Conservation (phyloP, 2,113 vertebrate species). For the Labeo rohita region DNA sequence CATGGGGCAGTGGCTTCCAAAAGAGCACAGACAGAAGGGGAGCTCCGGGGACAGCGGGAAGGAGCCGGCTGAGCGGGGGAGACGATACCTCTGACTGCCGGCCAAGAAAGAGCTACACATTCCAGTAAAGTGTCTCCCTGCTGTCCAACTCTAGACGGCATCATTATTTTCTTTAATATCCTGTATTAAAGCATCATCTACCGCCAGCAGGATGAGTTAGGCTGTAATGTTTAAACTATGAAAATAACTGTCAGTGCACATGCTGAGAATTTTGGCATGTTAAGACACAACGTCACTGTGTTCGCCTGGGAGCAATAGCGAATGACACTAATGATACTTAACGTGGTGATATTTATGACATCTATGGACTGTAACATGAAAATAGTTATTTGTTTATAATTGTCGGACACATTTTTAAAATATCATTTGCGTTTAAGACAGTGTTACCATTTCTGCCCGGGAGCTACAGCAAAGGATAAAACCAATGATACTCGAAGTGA, state of each 20-base stretch:
- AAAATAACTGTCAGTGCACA: not conserved
- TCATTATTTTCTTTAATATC: conserved; percentile 5
- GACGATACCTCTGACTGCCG: conserved; percentile 21
- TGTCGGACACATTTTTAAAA: not conserved
- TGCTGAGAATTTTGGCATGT: not conserved
- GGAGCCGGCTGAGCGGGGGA: not conserved
- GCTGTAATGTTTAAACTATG: not conserved
- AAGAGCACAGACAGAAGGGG: conserved; percentile 41
- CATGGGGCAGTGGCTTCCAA: conserved; percentile 71
- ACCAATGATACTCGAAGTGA: not conserved
- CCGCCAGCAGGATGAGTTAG: not conserved
- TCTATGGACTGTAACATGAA: not conserved
- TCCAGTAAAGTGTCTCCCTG: conserved; percentile 26
- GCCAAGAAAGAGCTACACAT: conserved; percentile 28
- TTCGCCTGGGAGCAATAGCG: not conserved
- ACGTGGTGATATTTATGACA: not conserved
- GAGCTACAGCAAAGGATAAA: not conserved
- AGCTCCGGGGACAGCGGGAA: conserved; percentile 27
- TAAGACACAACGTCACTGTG: not conserved
- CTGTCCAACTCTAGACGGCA: not conserved
- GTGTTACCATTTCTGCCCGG: too few relatives aligned
- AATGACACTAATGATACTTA: not conserved
- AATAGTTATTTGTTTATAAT: not conserved
- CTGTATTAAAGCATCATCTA: conserved; percentile 14
- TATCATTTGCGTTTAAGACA: not conserved